These are phyloP conservation scores for Spheniscus mendiculus DNA, from an alignment of 2,113 vertebrate species.

Conservation along the genomic window DNA sequence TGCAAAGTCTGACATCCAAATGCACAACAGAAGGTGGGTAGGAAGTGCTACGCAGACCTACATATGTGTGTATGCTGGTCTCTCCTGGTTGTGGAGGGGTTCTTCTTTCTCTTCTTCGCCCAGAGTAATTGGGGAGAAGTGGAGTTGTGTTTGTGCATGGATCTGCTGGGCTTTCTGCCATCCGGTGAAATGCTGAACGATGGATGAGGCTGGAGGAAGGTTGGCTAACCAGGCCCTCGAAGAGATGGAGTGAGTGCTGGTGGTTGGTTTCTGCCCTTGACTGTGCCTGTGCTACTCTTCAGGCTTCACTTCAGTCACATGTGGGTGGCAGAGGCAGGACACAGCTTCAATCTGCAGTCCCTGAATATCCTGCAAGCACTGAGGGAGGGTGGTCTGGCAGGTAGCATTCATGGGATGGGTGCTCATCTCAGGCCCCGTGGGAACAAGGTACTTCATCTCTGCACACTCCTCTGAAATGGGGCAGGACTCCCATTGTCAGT, in stretches of 20 bases:
- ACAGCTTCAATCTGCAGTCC: rapidly evolving
- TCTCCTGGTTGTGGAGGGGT: neutral
- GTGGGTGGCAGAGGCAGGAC: neutral
- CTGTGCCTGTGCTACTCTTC: neutral
- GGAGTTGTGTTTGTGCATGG: rapidly evolving
- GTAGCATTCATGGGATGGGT: neutral
- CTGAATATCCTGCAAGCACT: neutral
- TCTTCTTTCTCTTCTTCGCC: neutral
- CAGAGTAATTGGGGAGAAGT: rapidly evolving
- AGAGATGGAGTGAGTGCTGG: neutral
- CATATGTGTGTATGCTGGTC: neutral
- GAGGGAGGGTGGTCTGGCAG: neutral
- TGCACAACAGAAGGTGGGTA: neutral
- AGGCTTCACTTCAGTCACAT: rapidly evolving
- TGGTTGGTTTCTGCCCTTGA: neutral
- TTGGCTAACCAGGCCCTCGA: neutral
- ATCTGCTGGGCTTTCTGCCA: rapidly evolving
- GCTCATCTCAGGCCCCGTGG: neutral
- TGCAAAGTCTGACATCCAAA: neutral
- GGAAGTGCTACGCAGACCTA: neutral
- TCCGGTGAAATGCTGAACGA: rapidly evolving
- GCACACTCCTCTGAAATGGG: rapidly evolving
- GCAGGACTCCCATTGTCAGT: neutral
- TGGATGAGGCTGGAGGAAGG: neutral
- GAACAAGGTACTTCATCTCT: neutral